Percentiles rank a stretch among this genome's conserved stretches.
These are phyloP conservation scores for Danaus melanippus DNA, from an alignment of 1,140 invertebrate species.

Conservation along the genomic window DNA sequence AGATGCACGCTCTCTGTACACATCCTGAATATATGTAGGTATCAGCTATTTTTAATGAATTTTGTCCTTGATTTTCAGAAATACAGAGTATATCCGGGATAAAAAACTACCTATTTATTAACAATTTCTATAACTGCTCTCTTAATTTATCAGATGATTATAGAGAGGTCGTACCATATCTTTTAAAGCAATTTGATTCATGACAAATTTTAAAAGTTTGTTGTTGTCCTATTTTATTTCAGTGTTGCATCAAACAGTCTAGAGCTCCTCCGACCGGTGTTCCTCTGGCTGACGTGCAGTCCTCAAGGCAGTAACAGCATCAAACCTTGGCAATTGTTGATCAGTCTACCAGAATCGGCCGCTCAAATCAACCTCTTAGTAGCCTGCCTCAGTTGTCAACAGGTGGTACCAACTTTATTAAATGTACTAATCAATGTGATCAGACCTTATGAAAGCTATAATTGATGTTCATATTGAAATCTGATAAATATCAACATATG, in stretches of 20 bases:
- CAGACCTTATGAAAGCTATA: no score
- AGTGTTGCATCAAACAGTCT: constrained; percentile 57
- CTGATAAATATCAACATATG: no score
- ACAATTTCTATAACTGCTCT: no score
- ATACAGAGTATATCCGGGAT: no score
- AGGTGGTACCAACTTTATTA: constrained; percentile 31
- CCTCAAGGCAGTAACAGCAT: constrained; percentile 30
- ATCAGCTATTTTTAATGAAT: background rate
- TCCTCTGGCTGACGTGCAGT: constrained; percentile 53
- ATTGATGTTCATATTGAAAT: no score
- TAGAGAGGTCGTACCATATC: no score
- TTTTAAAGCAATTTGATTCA: no score
- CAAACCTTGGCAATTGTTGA: constrained; percentile 48
- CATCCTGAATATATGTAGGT: constrained; percentile 60
- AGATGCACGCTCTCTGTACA: constrained; percentile 64
- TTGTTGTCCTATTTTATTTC: constrained; percentile 4
- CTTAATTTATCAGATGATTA: no score
- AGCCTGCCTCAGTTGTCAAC: constrained; percentile 52
- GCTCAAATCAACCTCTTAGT: constrained; percentile 39
- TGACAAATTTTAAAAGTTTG: no score
- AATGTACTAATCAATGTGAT: no score
- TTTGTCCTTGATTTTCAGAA: background rate
- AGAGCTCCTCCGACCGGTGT: constrained; percentile 52
- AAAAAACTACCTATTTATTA: no score
- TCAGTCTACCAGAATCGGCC: constrained; percentile 39